Conservation (phyloP, 2,888 invertebrate genomes). For the Noctua fimbriata region DNA sequence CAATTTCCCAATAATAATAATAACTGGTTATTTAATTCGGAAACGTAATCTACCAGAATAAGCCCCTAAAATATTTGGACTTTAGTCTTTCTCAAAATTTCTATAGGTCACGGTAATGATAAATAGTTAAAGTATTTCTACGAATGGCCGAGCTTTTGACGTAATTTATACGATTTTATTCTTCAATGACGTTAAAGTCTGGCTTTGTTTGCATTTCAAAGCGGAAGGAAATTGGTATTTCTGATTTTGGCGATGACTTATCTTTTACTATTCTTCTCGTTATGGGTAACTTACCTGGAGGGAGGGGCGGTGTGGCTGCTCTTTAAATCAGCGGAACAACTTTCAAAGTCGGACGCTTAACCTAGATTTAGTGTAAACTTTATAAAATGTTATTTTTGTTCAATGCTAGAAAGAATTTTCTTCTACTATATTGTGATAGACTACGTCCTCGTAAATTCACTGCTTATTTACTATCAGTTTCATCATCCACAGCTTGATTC, state of each 20-base stretch:
- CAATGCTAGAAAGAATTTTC: not conserved
- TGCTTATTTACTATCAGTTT: too few species aligned
- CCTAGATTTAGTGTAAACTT: not conserved
- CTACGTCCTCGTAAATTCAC: not conserved
- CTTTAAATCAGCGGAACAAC: not conserved
- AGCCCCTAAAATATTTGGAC: slow-evolving; percentile 49
- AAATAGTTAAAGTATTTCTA: slow-evolving; percentile 67
- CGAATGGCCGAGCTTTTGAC: slow-evolving; percentile 56
- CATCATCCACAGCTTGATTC: too few species aligned
- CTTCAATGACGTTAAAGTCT: slow-evolving; percentile 26
- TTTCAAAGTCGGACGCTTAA: not conserved
- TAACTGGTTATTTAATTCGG: slow-evolving; percentile 1
- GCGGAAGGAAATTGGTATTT: slow-evolving; percentile 23
- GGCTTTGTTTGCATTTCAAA: slow-evolving; percentile 39
- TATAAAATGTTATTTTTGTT: not conserved
- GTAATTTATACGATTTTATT: slow-evolving; percentile 63
- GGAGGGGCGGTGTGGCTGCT: not conserved
- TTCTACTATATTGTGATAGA: not conserved
- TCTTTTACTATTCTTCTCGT: not conserved
- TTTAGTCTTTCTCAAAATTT: slow-evolving; percentile 71
- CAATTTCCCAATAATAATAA: not conserved
- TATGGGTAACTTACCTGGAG: not conserved
- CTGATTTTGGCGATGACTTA: slow-evolving; percentile 23
- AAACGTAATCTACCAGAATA: slow-evolving; percentile 57
- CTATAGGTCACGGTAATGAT: slow-evolving; percentile 69